These are phyloP conservation scores for Mactra quadrangularis DNA, from an alignment of 1,140 invertebrate genomes.

Conservation along the genomic window DNA sequence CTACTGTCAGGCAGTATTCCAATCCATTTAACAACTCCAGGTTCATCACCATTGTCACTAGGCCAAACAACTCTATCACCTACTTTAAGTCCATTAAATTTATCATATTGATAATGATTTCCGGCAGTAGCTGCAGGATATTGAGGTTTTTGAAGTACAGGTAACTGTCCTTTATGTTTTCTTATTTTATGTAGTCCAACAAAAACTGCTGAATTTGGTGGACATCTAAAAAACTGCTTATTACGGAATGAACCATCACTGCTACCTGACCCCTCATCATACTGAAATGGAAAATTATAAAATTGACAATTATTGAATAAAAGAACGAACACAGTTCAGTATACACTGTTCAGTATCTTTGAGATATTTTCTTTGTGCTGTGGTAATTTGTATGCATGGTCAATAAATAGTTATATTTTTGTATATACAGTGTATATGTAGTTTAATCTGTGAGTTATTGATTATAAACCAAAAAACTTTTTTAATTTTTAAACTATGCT, in stretches of 20 bases:
- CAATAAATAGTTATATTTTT: too few relatives aligned
- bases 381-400: too few relatives aligned
- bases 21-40: conserved; percentile 86
- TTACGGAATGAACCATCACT: conserved; percentile 78
- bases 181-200: conserved; percentile 77
- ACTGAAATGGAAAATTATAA: conserved; percentile 59
- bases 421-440: too few relatives aligned
- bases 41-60: conserved; percentile 84
- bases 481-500: too few relatives aligned
- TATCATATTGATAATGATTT: conserved; percentile 23
- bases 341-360: too few relatives aligned
- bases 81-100: conserved; percentile 79
- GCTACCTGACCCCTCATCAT: conserved; percentile 73
- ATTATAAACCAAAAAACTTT: too few relatives aligned
- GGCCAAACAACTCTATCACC: conserved; percentile 86
- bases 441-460: too few relatives aligned
- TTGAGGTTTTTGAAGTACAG: conserved; percentile 32
- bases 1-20: conserved; percentile 84
- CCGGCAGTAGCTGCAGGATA: conserved; percentile 17
- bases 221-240: conserved; percentile 75
- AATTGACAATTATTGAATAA: too few relatives aligned
- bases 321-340: too few relatives aligned
- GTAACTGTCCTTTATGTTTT: conserved; percentile 51
- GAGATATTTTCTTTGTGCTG: too few relatives aligned
- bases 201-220: conserved; percentile 78